phyloP scores from a whole-genome alignment of 2,888 invertebrate genomes.

The Mesorhabditis spiculigera region DNA sequence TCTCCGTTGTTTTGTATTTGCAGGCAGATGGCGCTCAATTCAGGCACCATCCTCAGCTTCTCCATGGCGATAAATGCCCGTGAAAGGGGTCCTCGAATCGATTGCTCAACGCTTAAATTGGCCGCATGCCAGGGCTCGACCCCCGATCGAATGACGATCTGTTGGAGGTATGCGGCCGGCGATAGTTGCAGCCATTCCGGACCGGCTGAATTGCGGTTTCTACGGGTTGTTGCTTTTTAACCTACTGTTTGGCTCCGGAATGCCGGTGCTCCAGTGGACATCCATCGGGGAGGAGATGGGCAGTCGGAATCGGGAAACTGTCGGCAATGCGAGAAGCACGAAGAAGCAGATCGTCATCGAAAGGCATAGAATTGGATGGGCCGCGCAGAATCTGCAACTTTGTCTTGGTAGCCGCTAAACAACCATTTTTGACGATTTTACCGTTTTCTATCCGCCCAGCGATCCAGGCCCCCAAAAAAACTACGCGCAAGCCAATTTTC shows the following conservation, averaged over 20 bases:
- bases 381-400: constrained; percentile 42
- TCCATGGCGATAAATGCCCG: constrained; percentile 22
- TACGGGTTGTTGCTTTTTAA: neutral
- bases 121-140: constrained; percentile 49
- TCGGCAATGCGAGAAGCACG: constrained; percentile 50
- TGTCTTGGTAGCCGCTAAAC: too few relatives aligned
- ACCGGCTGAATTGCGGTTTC: constrained; percentile 16
- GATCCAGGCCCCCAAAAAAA: too few relatives aligned
- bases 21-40: constrained; percentile 7
- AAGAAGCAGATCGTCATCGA: constrained; percentile 44
- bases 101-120: constrained; percentile 35
- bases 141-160: constrained; percentile 39
- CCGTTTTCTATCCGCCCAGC: too few relatives aligned
- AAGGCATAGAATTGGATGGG: constrained; percentile 48
- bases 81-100: constrained; percentile 38
- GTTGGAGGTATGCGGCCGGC: constrained; percentile 47
- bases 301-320: constrained; percentile 34
- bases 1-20: constrained; percentile 3
- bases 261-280: constrained; percentile 30
- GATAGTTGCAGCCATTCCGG: constrained; percentile 43
- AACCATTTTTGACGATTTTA: too few relatives aligned
- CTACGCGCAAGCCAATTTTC: too few relatives aligned
- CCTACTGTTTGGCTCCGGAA: constrained; percentile 11
- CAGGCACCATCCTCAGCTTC: constrained; percentile 1
- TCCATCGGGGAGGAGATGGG: constrained; percentile 44